Evolutionary conservation across 1,140 invertebrate species (phyloP).

Genomic region (Belonocnema kinseyi): DNA sequence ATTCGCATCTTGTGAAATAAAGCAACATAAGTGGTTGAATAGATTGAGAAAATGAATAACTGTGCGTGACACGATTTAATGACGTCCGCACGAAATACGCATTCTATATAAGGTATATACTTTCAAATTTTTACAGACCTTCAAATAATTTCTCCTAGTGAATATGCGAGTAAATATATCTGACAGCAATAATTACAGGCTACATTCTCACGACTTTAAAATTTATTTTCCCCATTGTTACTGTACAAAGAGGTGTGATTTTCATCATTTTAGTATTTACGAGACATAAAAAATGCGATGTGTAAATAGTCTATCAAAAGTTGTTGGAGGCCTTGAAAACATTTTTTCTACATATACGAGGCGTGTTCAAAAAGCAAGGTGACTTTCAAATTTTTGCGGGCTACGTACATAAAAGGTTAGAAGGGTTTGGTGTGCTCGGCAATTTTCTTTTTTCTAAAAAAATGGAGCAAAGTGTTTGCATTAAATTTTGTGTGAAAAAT

Average conservation of each 20-base stretch:
- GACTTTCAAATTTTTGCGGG: no score
- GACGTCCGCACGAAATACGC: slow-evolving; percentile 4
- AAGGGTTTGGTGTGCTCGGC: no score
- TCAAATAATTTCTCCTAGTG: slow-evolving; percentile 7
- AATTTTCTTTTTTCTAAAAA: no score
- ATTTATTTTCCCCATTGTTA: slow-evolving; percentile 15
- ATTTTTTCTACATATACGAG: neutral
- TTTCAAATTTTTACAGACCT: neutral
- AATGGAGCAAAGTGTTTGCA: no score
- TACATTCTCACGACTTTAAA: slow-evolving; percentile 1
- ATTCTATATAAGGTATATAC: slow-evolving; percentile 29
- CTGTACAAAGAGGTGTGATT: neutral
- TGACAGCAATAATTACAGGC: neutral
- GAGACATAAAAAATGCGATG: neutral
- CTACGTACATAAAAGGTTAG: no score
- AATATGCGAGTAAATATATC: neutral
- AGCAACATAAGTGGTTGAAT: neutral
- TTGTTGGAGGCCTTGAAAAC: neutral
- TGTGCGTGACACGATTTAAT: slow-evolving; percentile 30
- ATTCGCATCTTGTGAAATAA: slow-evolving; percentile 13
- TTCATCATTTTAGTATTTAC: neutral
- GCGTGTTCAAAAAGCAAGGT: no score
- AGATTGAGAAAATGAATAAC: neutral
- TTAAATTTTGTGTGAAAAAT: no score
- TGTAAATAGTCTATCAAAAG: neutral